phyloP scores from a whole-genome alignment of 1,140 invertebrate species.

The Diachasma alloeum region DNA sequence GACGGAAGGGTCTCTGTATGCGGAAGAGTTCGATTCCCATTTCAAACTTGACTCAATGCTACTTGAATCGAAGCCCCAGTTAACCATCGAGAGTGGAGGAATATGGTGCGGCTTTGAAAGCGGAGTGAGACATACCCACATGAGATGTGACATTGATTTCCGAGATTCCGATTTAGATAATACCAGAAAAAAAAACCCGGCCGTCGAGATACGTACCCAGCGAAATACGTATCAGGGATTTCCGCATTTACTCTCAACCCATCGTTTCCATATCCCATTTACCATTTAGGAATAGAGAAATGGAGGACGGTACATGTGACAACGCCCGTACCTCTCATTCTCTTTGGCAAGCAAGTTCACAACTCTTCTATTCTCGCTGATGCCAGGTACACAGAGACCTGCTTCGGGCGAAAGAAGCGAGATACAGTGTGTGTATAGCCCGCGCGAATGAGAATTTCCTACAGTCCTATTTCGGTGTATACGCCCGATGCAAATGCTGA shows the following conservation, averaged over 20 bases:
- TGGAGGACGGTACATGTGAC: background rate
- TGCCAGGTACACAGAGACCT: background rate
- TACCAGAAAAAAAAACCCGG: background rate
- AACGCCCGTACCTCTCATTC: background rate
- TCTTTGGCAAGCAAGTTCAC: background rate
- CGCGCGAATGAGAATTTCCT: background rate
- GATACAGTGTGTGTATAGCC: background rate
- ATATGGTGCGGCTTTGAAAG: background rate
- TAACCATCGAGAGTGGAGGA: background rate
- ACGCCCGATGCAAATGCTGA: conserved; percentile 7
- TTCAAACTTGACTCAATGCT: conserved; percentile 23
- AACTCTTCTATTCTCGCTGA: background rate
- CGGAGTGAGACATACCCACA: background rate
- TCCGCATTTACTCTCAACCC: conserved; percentile 34
- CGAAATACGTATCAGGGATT: conserved; percentile 12
- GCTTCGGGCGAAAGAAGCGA: background rate
- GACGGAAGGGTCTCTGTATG: background rate
- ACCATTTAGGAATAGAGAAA: background rate
- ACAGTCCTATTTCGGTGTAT: background rate
- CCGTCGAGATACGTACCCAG: background rate
- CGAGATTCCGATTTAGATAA: conserved; percentile 50
- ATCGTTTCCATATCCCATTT: conserved; percentile 8
- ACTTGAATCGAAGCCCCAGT: conserved; percentile 15
- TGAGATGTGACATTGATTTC: conserved; percentile 45
- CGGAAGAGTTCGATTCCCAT: conserved; percentile 22